These are phyloP conservation scores for Ischnura elegans DNA, from an alignment of 2,888 invertebrate genomes.

Conservation along the genomic window DNA sequence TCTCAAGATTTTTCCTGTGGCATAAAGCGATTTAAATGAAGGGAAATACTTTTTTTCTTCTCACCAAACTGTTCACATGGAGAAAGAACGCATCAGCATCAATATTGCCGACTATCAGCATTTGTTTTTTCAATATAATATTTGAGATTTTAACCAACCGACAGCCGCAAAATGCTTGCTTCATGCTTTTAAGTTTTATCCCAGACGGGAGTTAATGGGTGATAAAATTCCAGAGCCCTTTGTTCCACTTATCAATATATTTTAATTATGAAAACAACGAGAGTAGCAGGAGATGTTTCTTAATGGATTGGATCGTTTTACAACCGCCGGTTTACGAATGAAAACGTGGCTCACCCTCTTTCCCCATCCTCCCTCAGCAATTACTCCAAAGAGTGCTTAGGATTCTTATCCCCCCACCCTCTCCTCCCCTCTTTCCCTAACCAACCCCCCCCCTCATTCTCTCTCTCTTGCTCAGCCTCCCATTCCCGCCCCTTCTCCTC, in stretches of 20 bases:
- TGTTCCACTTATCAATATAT: slow-evolving; percentile 67
- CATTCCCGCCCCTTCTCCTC: neutral
- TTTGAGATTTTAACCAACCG: neutral
- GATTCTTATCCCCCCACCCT: slow-evolving; percentile 34
- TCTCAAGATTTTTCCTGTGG: neutral
- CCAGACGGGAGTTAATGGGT: slow-evolving; percentile 49
- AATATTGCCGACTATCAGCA: neutral
- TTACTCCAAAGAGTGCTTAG: slow-evolving; percentile 56
- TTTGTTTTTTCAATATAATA: slow-evolving; percentile 30
- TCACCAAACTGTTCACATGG: neutral
- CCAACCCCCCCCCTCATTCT: neutral
- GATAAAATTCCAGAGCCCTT: slow-evolving; percentile 54
- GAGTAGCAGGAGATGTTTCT: slow-evolving; percentile 66
- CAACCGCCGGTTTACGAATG: slow-evolving; percentile 61
- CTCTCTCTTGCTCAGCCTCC: neutral
- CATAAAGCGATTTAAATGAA: neutral
- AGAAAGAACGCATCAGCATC: neutral
- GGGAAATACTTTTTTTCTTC: neutral
- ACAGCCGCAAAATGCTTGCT: slow-evolving; percentile 29
- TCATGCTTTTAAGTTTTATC: slow-evolving; percentile 63
- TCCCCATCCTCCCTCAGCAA: neutral
- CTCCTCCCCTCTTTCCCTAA: too few relatives aligned
- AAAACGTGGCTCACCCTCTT: slow-evolving; percentile 55
- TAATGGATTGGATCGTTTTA: slow-evolving; percentile 67
- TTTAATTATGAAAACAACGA: slow-evolving; percentile 66